Evolutionary conservation across 2,113 vertebrate species (phyloP), one percentile per base, ranked within the genome.

Genomic region (Lepus americanus): DNA sequence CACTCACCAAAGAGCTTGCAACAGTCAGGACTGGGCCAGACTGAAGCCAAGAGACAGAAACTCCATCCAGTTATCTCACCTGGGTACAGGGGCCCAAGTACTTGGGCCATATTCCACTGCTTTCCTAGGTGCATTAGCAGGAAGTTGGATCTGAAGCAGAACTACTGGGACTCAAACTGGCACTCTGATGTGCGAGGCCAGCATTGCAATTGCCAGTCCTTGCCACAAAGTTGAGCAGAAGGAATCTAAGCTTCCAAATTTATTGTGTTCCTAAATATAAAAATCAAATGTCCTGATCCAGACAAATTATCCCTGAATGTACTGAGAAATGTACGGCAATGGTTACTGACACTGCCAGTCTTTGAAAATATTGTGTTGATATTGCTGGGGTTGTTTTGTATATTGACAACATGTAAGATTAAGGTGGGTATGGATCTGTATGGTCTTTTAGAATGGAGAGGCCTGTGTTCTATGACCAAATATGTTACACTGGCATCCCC

Each of bases 321-420:
- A 79, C 10, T 69, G 51, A 83, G 14, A 90, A 84, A 77, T 63
- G 39, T 63, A 78, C 91, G 49, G 11, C 31, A 49, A 19, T 94
- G 14, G 6, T n/a, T 29, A 39, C 36, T 67, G 44, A 70, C 31
- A 13, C 76, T 7, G 14, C 27, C 10, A 13, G 23, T 76, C 66
- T 90, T 81, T 93, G 16, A 70, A 90, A 96, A 84, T 80, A 8
- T 29, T 49, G 19, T 86, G 5, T 59, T 86, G 11, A 25, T 49
- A 14, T 79, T 69, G 63, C 20, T 64, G 53, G 25, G 20, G 39
- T 82, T n/a, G 3, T 74, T 93, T 89, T 70, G 4, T 72, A 44
- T 19, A 39, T 92, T 81, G 63, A 74, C 76, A 95, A 81, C 36
- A 67, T 20, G 27, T 9, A 92, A 23, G 39, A 64, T 3, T 86